Percentiles rank a stretch among this genome's conserved stretches.
These are phyloP conservation scores for Machimus rusticus DNA, from an alignment of 2,888 invertebrate species.

Conservation along the genomic window DNA sequence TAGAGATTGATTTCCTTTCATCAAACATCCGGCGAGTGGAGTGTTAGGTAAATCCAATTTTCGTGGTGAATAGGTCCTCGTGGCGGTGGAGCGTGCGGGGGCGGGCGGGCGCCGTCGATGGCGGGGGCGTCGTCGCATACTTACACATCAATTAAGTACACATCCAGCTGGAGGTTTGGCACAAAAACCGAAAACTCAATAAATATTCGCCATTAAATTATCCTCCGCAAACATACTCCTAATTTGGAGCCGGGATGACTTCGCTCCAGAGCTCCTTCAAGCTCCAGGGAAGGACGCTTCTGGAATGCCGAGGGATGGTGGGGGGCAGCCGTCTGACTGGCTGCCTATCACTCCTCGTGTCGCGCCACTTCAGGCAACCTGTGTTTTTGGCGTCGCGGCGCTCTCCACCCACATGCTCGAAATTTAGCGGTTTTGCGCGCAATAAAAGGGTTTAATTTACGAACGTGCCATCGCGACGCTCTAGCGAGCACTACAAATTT, in stretches of 20 bases:
- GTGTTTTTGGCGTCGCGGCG: background rate
- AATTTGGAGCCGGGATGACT: constrained; percentile 33
- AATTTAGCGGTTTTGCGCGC: background rate
- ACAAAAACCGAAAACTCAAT: constrained; percentile 45
- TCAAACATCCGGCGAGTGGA: constrained; percentile 16
- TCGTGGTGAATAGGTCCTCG: constrained; percentile 16
- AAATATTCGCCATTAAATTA: constrained; percentile 44
- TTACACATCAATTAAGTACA: constrained; percentile 41
- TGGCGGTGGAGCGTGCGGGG: background rate
- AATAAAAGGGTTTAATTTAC: background rate
- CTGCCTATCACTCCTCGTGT: background rate
- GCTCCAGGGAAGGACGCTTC: background rate
- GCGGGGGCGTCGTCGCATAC: background rate
- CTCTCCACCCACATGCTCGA: background rate
- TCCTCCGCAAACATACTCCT: constrained; percentile 42
- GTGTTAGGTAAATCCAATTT: constrained; percentile 42
- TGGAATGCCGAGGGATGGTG: background rate
- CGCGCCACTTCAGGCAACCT: background rate
- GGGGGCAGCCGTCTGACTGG: background rate
- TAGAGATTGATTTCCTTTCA: constrained; percentile 36
- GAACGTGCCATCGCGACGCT: background rate
- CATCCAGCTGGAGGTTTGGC: constrained; percentile 1
- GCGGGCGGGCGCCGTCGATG: background rate
- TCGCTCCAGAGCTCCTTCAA: background rate
- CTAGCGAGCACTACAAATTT: background rate